Evolutionary conservation across 92 coral and sea anemone species (phyloP).

Genomic region (Metridium senile): DNA sequence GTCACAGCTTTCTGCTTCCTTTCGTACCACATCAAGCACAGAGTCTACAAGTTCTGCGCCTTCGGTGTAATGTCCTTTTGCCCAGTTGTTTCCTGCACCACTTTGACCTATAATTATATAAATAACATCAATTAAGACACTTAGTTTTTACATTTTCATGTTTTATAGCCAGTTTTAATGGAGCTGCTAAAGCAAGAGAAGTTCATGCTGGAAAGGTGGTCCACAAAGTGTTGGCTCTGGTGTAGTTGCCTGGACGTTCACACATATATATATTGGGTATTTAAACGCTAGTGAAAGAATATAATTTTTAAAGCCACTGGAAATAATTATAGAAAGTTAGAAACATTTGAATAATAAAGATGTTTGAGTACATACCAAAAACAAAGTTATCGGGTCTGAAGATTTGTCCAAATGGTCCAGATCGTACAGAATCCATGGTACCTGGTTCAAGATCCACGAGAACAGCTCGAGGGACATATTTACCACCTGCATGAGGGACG

Average conservation of each 20-base stretch:
- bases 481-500: constrained; percentile 55
- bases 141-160: background rate
- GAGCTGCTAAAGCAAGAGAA: no score
- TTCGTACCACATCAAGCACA: constrained; percentile 87
- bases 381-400: constrained; percentile 93
- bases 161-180: no score
- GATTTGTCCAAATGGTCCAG: constrained; percentile 84
- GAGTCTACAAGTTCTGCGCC: constrained; percentile 93
- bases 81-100: constrained; percentile 97
- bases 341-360: no score
- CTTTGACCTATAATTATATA: constrained; percentile 64
- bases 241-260: no score
- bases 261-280: no score
- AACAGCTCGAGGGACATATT: constrained; percentile 89
- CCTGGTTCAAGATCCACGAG: constrained; percentile 93
- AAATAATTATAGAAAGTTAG: no score
- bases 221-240: no score
- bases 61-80: constrained; percentile 94
- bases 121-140: background rate
- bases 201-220: no score
- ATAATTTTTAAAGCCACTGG: no score
- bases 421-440: constrained; percentile 88
- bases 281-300: no score
- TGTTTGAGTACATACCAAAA: constrained; percentile 73
- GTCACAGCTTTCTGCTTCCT: constrained; percentile 92